Evolutionary conservation across 2,113 vertebrate species (phyloP).

Genomic region (mouse (Mus musculus)): DNA sequence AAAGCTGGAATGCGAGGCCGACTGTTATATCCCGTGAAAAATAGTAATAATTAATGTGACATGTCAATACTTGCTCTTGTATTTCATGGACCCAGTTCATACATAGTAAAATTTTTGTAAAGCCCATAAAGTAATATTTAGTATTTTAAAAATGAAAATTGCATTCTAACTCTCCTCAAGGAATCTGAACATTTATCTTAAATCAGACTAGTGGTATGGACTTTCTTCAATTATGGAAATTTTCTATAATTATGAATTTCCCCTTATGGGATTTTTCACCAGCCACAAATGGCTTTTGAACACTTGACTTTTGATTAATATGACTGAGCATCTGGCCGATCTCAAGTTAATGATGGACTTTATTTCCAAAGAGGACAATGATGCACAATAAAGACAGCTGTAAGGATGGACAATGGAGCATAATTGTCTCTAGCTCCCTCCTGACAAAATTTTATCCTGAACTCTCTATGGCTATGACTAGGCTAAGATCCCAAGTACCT

Average conservation of each 20-base stretch:
- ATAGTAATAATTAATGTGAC: background rate
- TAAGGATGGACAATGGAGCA: background rate
- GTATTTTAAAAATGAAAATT: background rate
- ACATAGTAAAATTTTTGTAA: conserved; percentile 1
- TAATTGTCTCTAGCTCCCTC: background rate
- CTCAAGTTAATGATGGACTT: background rate
- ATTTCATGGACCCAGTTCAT: background rate
- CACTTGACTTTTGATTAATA: conserved; percentile 28
- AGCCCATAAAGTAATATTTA: background rate
- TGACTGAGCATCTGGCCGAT: background rate
- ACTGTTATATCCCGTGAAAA: background rate
- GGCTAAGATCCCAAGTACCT: background rate
- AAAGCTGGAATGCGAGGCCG: background rate
- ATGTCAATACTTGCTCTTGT: background rate
- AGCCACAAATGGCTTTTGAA: background rate
- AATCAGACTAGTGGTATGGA: background rate
- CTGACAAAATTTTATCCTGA: background rate
- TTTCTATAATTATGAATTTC: background rate
- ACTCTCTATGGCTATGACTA: background rate
- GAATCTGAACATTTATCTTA: conserved; percentile 8
- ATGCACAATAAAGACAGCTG: background rate
- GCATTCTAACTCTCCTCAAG: background rate
- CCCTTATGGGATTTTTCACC: background rate
- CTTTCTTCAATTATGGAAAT: background rate
- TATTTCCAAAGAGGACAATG: conserved; percentile 3